Conservation (phyloP, 2,797 vertebrate species). For the Apogon talboti region DNA sequence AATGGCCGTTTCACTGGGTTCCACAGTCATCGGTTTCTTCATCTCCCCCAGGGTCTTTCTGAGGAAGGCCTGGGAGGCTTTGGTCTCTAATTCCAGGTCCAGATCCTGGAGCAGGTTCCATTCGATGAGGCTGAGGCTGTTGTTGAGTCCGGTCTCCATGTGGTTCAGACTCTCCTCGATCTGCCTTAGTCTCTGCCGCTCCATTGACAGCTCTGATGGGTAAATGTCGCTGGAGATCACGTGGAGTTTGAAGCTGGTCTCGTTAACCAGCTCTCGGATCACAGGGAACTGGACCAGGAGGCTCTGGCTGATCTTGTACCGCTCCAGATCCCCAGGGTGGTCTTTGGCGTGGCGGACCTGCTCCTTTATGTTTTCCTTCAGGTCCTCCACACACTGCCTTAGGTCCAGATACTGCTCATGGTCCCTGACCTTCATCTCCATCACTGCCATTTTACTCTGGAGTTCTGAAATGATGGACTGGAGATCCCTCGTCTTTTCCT, state of each 20-base stretch:
- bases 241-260: conserved; percentile 70
- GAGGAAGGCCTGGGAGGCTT: conserved; percentile 61
- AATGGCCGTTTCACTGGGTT: conserved; percentile 73
- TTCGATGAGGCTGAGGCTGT: conserved; percentile 76
- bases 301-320: conserved; percentile 72
- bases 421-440: conserved; percentile 75
- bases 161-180: conserved; percentile 60
- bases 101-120: conserved; percentile 63
- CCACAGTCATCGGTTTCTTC: conserved; percentile 70
- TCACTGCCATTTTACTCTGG: conserved; percentile 72
- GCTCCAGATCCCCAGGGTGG: conserved; percentile 38
- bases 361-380: conserved; percentile 77
- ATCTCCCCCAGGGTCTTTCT: conserved; percentile 65
- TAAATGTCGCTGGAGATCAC: conserved; percentile 76
- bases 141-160: conserved; percentile 60
- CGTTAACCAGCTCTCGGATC: conserved; percentile 66
- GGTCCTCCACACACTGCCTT: conserved; percentile 78
- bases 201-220: conserved; percentile 75
- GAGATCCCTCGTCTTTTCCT: conserved; percentile 72
- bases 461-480: conserved; percentile 74
- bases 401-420: conserved; percentile 78
- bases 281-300: conserved; percentile 74
- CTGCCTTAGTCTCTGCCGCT: conserved; percentile 71
- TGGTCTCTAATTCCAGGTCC: conserved; percentile 67
- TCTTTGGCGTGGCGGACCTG: conserved; percentile 74